phyloP scores from a whole-genome alignment of 2,888 invertebrate genomes.

The Drosophila villosipedis region DNA sequence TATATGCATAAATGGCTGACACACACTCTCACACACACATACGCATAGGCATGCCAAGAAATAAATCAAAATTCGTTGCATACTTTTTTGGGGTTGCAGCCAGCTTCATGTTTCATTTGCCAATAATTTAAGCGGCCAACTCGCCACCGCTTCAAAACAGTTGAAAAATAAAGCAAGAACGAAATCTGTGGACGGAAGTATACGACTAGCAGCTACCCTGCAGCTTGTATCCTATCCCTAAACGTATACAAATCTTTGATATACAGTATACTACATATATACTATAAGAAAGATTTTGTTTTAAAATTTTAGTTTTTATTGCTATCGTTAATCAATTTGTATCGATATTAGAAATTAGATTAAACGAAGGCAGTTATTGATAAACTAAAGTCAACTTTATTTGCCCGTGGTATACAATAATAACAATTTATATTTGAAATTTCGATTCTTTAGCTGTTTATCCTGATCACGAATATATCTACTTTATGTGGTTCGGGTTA shows the following conservation, averaged over 20 bases:
- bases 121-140: conserved; percentile 54
- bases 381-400: not conserved
- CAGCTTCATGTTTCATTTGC: conserved; percentile 64
- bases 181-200: not conserved
- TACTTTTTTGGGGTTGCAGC: conserved; percentile 66
- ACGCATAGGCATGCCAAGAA: conserved; percentile 18
- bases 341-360: not conserved
- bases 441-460: not conserved
- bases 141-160: conserved; percentile 32
- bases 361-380: not conserved
- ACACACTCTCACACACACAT: not conserved
- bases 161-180: conserved; percentile 5
- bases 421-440: not conserved
- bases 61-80: conserved; percentile 74
- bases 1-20: conserved; percentile 40
- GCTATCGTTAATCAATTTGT: not conserved
- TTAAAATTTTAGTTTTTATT: not conserved
- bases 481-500: not conserved
- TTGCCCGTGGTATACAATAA: not conserved
- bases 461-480: not conserved
- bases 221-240: accelerated
- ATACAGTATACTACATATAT: not conserved
- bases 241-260: not conserved
- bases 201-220: not conserved
- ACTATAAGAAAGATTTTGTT: not conserved